Base-by-base conservation (phyloP, 1,140 invertebrate genomes). In the Ceratosolen fusciceps region DNA sequence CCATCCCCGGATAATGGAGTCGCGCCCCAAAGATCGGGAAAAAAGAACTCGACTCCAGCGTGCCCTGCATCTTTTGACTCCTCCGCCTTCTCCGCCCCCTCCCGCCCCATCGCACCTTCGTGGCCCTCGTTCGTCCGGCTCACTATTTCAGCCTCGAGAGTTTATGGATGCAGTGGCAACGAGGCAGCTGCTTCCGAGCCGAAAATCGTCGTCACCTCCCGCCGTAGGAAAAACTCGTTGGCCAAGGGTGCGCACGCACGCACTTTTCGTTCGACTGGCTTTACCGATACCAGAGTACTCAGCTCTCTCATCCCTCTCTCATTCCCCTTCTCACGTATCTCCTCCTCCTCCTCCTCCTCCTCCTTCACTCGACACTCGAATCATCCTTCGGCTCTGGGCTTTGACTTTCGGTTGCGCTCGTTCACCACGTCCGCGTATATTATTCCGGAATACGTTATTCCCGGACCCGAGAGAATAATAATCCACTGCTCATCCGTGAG, bases 181-280 rank as follows among this genome's bases (percentile, higher is more conserved):
- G 49, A 9, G 19, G 49, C 49, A 52, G 49, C 49, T 52, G 49
- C 14, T 52, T 19, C 39, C 39, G 39, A 43, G 39, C 39, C 12
- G 5, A 12, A 2, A 9, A 24, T 29, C 72, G 52, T 29, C 10
- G 12, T 2, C n/a, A n/a, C n/a, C n/a, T n/a, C n/a, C n/a, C n/a
- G n/a, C n/a, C n/a, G 47, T n/a, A 54, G 70, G 70, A 72, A 72
- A 72, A 54, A 72, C 70, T 72, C 49, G 49, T 37, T 29, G 10
- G 14, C 2, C n/a, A n/a, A 0, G 39, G 39, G 5, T 24, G 3
- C 2, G 29, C 56, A 29, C 26, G 9, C 2, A 7, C n/a, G n/a
- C n/a, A n/a, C n/a, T n/a, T n/a, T n/a, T n/a, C n/a, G n/a, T n/a
- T n/a, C n/a, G n/a, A n/a, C n/a, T n/a, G n/a, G n/a, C n/a, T n/a